Evolutionary conservation across 2,113 vertebrate species (phyloP).

Genomic region (Etia nguti): DNA sequence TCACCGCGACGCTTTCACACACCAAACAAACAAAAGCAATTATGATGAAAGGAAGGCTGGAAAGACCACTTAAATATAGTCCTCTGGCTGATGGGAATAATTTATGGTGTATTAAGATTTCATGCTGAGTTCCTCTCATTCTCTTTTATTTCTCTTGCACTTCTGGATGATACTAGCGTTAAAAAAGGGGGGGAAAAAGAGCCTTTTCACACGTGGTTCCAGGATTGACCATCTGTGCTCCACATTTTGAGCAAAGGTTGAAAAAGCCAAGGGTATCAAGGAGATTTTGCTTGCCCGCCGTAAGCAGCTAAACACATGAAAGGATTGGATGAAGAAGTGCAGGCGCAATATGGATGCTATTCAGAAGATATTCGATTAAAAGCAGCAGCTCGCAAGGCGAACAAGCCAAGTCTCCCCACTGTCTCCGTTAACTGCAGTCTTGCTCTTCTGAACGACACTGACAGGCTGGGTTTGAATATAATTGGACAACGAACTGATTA

Average conservation of each 20-base stretch:
- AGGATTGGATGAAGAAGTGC: conserved; percentile 46
- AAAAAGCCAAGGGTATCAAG: conserved; percentile 42
- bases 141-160: conserved; percentile 12
- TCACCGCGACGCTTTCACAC: not conserved
- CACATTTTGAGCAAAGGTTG: conserved; percentile 57
- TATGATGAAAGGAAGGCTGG: conserved; percentile 48
- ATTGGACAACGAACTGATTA: conserved; percentile 67
- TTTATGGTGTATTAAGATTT: not conserved
- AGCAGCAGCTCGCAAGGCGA: conserved; percentile 61
- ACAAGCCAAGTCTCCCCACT: conserved; percentile 57
- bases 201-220: conserved; percentile 15
- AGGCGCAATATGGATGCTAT: conserved; percentile 53
- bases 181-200: not conserved
- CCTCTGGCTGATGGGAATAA: conserved; percentile 50
- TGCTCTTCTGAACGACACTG: conserved; percentile 36
- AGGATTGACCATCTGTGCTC: conserved; percentile 61
- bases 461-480: conserved; percentile 33
- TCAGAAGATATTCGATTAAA: conserved; percentile 56
- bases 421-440: conserved; percentile 32
- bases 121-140: not conserved
- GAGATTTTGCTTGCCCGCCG: conserved; percentile 38
- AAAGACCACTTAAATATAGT: conserved; percentile 58
- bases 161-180: conserved; percentile 5
- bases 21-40: conserved; percentile 27
- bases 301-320: conserved; percentile 44